These are phyloP conservation scores for Sicus ferrugineus DNA, from an alignment of 2,888 invertebrate species.

Conservation along the genomic window DNA sequence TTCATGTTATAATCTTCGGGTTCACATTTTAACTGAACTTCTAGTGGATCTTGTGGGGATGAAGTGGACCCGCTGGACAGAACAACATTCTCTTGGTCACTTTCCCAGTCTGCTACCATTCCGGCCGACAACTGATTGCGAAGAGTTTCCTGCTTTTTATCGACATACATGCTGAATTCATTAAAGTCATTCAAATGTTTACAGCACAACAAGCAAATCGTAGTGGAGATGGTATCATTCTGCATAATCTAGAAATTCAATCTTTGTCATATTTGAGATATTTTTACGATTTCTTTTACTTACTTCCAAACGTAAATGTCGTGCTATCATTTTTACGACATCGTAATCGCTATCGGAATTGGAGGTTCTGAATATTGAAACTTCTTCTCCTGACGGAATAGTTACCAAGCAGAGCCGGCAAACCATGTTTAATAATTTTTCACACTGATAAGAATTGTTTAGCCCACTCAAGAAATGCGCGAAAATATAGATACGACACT, in stretches of 20 bases:
- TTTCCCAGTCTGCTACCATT: background rate
- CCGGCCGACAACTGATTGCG: background rate
- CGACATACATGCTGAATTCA: constrained; percentile 4
- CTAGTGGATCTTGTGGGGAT: background rate
- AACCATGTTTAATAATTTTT: background rate
- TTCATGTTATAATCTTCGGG: background rate
- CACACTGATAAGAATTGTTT: too few species aligned
- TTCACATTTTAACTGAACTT: constrained; percentile 8
- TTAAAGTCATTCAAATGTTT: constrained; percentile 8
- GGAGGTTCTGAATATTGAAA: background rate
- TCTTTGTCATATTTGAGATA: background rate
- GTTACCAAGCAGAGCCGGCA: constrained; percentile 7
- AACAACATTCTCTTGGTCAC: background rate
- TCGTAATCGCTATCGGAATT: background rate
- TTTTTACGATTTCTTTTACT: background rate
- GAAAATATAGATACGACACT: too few species aligned
- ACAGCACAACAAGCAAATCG: constrained; percentile 1
- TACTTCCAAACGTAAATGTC: background rate
- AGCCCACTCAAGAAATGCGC: too few species aligned
- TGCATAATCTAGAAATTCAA: constrained; percentile 1
- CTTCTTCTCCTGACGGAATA: background rate
- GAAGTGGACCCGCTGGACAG: background rate
- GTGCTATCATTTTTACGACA: background rate
- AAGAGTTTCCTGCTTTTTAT: background rate
- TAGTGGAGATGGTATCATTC: background rate